Conservation (phyloP, 1,140 invertebrate species). For the Pachypeltis micranthus region DNA sequence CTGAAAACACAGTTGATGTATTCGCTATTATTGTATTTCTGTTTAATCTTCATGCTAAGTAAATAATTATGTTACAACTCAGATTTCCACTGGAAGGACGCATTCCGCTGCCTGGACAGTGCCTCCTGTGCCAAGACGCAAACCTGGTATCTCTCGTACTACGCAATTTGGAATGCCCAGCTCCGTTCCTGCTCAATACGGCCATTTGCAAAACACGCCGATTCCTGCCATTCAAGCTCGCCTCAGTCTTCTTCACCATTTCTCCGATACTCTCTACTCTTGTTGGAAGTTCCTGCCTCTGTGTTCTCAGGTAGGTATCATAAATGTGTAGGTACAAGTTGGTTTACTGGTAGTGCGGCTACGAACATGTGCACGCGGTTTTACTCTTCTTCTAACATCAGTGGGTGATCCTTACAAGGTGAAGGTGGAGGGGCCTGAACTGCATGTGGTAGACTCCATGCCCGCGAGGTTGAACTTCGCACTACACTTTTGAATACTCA, state of each 20-base stretch:
- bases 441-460: too few species aligned
- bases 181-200: slow-evolving; percentile 45
- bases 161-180: slow-evolving; percentile 43
- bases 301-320: slow-evolving; percentile 32
- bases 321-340: too few species aligned
- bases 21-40: too few species aligned
- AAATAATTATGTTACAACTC: slow-evolving; percentile 14
- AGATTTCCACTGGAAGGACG: slow-evolving; percentile 48
- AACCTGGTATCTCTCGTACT: slow-evolving; percentile 36
- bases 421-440: too few species aligned
- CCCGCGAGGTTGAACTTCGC: too few species aligned
- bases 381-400: too few species aligned
- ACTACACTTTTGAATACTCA: too few species aligned
- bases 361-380: too few species aligned
- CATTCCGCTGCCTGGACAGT: slow-evolving; percentile 55
- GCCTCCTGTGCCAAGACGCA: slow-evolving; percentile 36
- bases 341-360: too few species aligned
- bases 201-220: slow-evolving; percentile 39
- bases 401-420: too few species aligned
- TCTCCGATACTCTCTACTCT: slow-evolving; percentile 50
- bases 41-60: neutral
- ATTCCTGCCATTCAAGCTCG: slow-evolving; percentile 42
- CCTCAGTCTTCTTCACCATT: slow-evolving; percentile 46
- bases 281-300: slow-evolving; percentile 50
- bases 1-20: too few species aligned